Evolutionary conservation across 2,797 vertebrate species (phyloP), one percentile per base, ranked within the genome.

Genomic region (Melanotaenia parkinsoni): DNA sequence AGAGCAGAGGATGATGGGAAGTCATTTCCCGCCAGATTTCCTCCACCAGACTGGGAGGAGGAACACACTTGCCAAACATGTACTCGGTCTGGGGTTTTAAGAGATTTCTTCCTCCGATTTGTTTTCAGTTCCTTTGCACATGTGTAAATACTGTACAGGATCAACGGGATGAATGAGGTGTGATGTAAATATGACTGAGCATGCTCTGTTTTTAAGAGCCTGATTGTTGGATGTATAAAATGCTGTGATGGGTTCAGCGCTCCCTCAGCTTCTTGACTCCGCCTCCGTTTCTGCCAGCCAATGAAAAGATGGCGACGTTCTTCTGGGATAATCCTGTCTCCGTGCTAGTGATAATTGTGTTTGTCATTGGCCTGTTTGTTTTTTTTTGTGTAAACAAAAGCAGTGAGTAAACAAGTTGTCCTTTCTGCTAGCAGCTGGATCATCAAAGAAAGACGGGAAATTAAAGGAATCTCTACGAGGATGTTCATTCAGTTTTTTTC

Each of bases 91-190:
- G 67, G 62, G 64, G 61, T 30, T 67, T 40, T 26, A 22, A 28
- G 63, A 70, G 72, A 67, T 76, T 70, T 75, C 30, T 40, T 59
- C 32, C 32, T 76, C 67, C 75, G 47, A 72, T 77, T 90, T 82
- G 37, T 77, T 82, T 84, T 68, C 3, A 47, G 37, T 84, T 86
- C 70, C 9, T 90, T 92, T 92, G 90, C 84, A 93, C 90, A 84
- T 86, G 82, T 94, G 92, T 93, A 93, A 84, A 93, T 93, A 94
- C 74, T 94, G 94, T 93, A 93, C 35, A 93, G 89, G 81, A 83
- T 76, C 45, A 69, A 72, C 54, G 68, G 79, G 70, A 61, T 14
- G 60, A 70, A 80, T 76, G 56, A 79, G 72, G 67, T 12, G 76
- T 80, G 63, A 70, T 82, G 83, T 88, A 88, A 67, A 84, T 84